Percentiles rank a stretch among this genome's conserved stretches.
These are phyloP conservation scores for Lucilia cuprina DNA, from an alignment of 1,140 invertebrate species.

Conservation along the genomic window DNA sequence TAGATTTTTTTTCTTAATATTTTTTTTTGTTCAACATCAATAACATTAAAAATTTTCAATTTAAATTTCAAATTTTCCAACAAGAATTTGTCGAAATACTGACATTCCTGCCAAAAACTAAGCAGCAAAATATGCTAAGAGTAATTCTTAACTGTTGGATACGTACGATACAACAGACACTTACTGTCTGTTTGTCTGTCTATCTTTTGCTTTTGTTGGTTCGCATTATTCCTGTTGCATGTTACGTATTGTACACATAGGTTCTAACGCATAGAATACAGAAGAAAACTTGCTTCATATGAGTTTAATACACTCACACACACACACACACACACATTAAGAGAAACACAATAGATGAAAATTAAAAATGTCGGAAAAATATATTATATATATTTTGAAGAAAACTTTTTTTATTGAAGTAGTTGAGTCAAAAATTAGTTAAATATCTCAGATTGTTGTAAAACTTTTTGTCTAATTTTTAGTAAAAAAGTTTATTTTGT, in stretches of 20 bases:
- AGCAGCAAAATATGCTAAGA: conserved; percentile 10
- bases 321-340: neutral
- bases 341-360: neutral
- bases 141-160: neutral
- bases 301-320: neutral
- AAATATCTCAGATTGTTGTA: too few species aligned
- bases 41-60: conserved; percentile 12
- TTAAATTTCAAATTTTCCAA: conserved; percentile 15
- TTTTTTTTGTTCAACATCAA: neutral
- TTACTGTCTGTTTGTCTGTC: neutral
- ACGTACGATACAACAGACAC: neutral
- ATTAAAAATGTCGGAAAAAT: neutral
- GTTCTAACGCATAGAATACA: neutral
- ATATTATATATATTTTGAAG: too few species aligned
- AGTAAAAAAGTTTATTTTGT: too few species aligned
- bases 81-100: conserved; percentile 17
- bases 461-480: too few species aligned
- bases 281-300: neutral
- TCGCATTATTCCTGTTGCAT: neutral
- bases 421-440: too few species aligned
- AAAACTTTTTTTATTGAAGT: too few species aligned
- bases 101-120: conserved; percentile 17
- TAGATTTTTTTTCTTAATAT: neutral
- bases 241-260: neutral
- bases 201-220: too few species aligned